Evolutionary conservation across 2,113 vertebrate species (phyloP), one percentile per base, ranked within the genome.

Genomic region (Elephas maximus): DNA sequence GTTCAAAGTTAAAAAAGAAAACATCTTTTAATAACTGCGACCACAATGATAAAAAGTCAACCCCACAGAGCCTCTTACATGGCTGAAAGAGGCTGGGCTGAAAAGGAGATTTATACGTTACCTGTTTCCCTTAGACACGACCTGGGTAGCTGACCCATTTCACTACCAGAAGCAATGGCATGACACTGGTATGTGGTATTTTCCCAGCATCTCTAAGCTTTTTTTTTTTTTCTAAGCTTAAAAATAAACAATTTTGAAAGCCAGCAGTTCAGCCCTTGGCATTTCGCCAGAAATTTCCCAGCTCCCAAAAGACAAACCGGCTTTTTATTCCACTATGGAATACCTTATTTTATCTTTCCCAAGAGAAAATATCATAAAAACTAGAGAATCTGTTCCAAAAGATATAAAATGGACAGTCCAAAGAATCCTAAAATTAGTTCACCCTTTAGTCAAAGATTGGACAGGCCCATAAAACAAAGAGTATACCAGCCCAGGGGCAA

Each of bases 191-290:
- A 69, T 17, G 41, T 60, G 63, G 33, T 37, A 18, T 77, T 78
- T 94, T 73, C 81, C 60, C 65, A 51, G 79, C 33, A 62, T 92
- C 48, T 60, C 20, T 44, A 57, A 73, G 21, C 21, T 92, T 92
- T 37, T 37, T 37, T 37, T 37, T 37, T 37, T 37, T 37, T 37
- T 37, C 37, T 37, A 37, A 37, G 37, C 37, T 37, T 44, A 93
- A 96, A 48, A 93, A 83, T 60, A 87, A 93, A 88, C 76, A 83
- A 9, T 78, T 88, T 62, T 89, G 21, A 93, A 94, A 90, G 48
- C 53, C 63, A 53, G 2, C 37, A 67, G 44, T 84, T 92, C 60
- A 96, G 57, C 74, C 33, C 33, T 63, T 93, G 77, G 65, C 69
- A 48, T 94, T 86, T 89, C 53, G 78, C 37, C 84, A 94, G 76